Evolutionary conservation across 2,113 vertebrate species (phyloP), one percentile per base, ranked within the genome.

Genomic region (Nothocercus julius): DNA sequence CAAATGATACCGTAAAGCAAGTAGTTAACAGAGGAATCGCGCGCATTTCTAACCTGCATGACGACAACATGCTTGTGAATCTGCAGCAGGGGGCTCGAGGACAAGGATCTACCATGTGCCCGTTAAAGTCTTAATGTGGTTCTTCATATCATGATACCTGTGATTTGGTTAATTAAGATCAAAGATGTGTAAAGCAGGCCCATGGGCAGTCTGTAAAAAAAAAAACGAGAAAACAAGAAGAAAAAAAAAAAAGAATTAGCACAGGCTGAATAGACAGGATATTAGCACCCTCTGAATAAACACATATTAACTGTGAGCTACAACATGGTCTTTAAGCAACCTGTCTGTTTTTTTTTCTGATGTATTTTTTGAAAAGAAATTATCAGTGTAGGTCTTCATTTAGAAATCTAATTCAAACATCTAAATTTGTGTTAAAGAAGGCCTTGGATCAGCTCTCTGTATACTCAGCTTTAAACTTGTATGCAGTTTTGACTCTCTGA

Each of bases 1-100:
- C 85, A 74, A 95, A 88, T 75, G 22, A 32, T 91, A 36, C 22
- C 44, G 30, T 91, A 72, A 90, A 93, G 81, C 54, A 15, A 78
- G 66, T 56, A 68, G 53, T 83, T 93, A 73, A 40, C 59, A 76
- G 78, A 70, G 1, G 4, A 72, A 75, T 7, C 89, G 56, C 40
- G 77, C 87, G 38, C 10, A 22, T 90, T 93, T 89, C 79, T 91
- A 53, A 93, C 76, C 76, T 81, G 82, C 40, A 30, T 0, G 6
- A 45, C 66, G 72, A 45, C 30, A 90, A 36, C 20, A 1, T 2
- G 36, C 70, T 63, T 72, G 45, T 82, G 44, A 82, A 96, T 81
- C 32, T 1, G 0, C 42, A 72, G 53, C 28, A 70, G 17, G 25
- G 62, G 30, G 75, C 84, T 93, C 89, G 69, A 75, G 42, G 70